phyloP scores from a whole-genome alignment of 2,888 invertebrate species.

The Melinopterus prodromus region DNA sequence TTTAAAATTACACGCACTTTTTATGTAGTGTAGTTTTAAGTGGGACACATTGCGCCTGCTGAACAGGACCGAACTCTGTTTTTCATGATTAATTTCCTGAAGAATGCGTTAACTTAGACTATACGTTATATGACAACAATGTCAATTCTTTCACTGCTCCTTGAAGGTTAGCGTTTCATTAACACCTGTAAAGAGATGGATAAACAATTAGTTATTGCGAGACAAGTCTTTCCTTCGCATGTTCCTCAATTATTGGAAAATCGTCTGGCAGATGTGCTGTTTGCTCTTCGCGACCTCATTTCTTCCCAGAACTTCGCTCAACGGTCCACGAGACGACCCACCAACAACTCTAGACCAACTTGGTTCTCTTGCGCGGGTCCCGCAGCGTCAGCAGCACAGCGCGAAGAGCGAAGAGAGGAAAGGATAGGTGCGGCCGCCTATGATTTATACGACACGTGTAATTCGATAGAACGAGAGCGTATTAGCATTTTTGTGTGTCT shows the following conservation, averaged over 20 bases:
- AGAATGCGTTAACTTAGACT: too few relatives aligned
- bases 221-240: not conserved
- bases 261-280: not conserved
- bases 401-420: not conserved
- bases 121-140: too few relatives aligned
- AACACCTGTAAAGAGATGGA: not conserved
- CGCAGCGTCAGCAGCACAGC: not conserved
- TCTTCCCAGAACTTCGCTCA: not conserved
- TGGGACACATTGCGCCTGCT: too few relatives aligned
- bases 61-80: too few relatives aligned
- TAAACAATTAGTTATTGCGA: not conserved
- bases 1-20: too few relatives aligned
- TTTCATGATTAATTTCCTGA: too few relatives aligned
- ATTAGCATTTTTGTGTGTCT: slow-evolving; percentile 19
- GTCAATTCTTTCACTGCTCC: too few relatives aligned
- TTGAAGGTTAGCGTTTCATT: too few relatives aligned
- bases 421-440: not conserved
- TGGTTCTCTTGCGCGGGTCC: not conserved
- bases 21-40: too few relatives aligned
- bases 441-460: slow-evolving; percentile 23
- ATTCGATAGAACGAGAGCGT: slow-evolving; percentile 14
- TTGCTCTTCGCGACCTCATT: not conserved
- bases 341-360: not conserved
- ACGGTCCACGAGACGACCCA: not conserved
- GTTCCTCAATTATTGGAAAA: not conserved